These are phyloP conservation scores for Campylorhamphus procurvoides DNA, from an alignment of 2,113 vertebrate species.

Conservation along the genomic window DNA sequence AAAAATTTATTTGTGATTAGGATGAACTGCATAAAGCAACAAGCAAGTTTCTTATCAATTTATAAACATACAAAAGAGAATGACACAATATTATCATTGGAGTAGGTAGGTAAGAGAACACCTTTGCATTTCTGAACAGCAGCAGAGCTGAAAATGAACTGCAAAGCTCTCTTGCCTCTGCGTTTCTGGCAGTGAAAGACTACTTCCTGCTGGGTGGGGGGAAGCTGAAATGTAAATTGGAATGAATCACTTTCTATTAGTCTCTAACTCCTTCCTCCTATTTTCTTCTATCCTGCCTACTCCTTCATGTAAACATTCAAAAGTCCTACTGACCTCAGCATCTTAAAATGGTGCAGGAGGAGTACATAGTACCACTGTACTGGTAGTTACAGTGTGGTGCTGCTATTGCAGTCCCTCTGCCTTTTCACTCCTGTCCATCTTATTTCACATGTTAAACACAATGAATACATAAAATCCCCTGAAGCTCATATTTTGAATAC, in stretches of 20 bases:
- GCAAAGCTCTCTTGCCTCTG: neutral
- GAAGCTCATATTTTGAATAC: neutral
- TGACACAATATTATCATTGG: neutral
- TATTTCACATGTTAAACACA: neutral
- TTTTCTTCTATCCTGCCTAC: neutral
- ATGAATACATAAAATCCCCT: neutral
- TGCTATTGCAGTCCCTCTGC: neutral
- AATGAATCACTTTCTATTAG: neutral
- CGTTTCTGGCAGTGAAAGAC: neutral
- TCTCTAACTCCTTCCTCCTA: neutral
- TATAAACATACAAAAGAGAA: neutral
- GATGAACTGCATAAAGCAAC: neutral
- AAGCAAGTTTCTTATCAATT: neutral
- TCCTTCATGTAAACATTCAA: neutral
- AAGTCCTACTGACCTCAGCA: neutral
- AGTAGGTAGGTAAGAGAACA: neutral
- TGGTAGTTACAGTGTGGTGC: neutral
- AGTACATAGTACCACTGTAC: neutral
- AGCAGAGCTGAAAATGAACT: neutral
- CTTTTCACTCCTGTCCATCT: neutral
- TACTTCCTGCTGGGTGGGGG: neutral
- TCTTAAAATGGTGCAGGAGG: neutral
- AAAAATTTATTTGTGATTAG: neutral
- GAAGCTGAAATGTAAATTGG: neutral
- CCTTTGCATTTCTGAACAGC: neutral